Evolutionary conservation across 2,113 vertebrate genomes (phyloP), one percentile per base, ranked within the genome.

Genomic region (Falcunculus frontatus): DNA sequence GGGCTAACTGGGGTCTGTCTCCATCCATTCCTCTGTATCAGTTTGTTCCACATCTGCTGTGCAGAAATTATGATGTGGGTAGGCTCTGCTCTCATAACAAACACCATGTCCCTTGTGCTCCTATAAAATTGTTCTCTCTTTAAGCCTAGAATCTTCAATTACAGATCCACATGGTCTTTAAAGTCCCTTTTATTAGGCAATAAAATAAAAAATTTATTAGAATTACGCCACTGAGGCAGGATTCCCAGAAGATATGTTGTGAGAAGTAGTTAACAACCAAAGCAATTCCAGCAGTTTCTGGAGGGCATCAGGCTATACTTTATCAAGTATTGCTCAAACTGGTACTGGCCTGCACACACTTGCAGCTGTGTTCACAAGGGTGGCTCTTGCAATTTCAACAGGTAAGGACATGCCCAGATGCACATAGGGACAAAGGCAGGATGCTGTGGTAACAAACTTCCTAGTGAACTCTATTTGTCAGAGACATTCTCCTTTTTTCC

Each of bases 121-220:
- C 62, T 35, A 65, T 87, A 93, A 96, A 96, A 87, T 53, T 88
- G 53, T 92, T 92, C 57, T 90, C 53, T 64, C 53, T 94, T 85
- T 86, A 74, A 90, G 64, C 47, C 68, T 83, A 84, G 47, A 75
- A 68, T 81, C 88, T 90, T 96, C 83, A 96, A 68, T 93, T 94
- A 89, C 90, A 78, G 76, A 81, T 64, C 53, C 83, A 78, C 87
- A 84, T 86, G 75, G 88, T 95, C 74, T 96, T 90, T 84, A 81
- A 95, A 82, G 77, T 95, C 79, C 30, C 93, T 92, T 91, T 97
- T 95, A 93, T 96, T 89, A 89, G 74, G 85, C 74, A 96, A 94
- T 89, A 97, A 95, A 95, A 96, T 96, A 65, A 96, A 98, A 93
- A 74, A 91, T 87, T 63, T 91, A 78, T 95, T 77, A 86, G 39